Conservation (phyloP, 2,888 invertebrate species). For the Melinopterus prodromus region DNA sequence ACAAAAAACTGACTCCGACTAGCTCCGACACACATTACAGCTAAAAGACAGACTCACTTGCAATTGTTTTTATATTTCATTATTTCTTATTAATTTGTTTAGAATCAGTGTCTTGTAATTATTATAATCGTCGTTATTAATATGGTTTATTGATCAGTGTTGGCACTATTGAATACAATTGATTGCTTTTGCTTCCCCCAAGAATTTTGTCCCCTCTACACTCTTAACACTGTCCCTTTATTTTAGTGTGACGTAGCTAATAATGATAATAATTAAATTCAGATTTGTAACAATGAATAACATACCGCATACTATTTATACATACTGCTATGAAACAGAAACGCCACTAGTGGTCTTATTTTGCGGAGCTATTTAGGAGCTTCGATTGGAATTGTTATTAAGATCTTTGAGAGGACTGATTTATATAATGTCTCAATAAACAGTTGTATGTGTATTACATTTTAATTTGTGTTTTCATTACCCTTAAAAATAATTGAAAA, state of each 20-base stretch:
- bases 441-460: conserved; percentile 72
- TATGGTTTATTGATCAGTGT: conserved; percentile 28
- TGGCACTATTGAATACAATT: conserved; percentile 32
- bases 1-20: conserved; percentile 45
- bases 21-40: conserved; percentile 55
- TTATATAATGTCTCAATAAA: conserved; percentile 69
- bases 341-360: conserved; percentile 34
- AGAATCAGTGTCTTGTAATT: conserved; percentile 39
- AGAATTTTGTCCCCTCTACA: conserved; percentile 4
- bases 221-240: conserved; percentile 38
- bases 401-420: conserved; percentile 60
- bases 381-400: conserved; percentile 54
- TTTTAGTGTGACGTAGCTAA: conserved; percentile 60
- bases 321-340: conserved; percentile 35
- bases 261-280: conserved; percentile 50
- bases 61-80: conserved; percentile 50
- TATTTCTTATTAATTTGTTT: conserved; percentile 38
- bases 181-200: conserved; percentile 54
- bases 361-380: conserved; percentile 49
- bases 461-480: conserved; percentile 56
- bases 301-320: conserved; percentile 42
- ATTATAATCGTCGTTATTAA: conserved; percentile 26
- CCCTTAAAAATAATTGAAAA: conserved; percentile 7
- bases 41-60: conserved; percentile 55
- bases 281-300: conserved; percentile 47